Percentiles rank a stretch among this genome's conserved stretches.
Evolutionary conservation across 53 echinoderm and acorn worm genomes (phyloP).

Genomic region (Antedon mediterranea): DNA sequence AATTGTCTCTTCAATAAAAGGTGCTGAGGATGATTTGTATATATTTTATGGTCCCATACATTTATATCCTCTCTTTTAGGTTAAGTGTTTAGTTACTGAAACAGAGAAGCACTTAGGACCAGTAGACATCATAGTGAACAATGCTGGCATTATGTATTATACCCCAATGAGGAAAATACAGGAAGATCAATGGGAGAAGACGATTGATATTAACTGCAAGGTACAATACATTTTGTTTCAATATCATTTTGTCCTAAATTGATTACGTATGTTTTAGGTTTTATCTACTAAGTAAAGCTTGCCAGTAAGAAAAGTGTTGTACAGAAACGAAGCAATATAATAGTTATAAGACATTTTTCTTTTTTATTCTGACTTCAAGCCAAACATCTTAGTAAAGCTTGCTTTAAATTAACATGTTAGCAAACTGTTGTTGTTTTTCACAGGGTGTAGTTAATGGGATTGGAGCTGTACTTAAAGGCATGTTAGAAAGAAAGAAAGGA

Average conservation of each 20-base stretch:
- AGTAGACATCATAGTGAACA: constrained; percentile 60
- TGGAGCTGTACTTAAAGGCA: constrained; percentile 60
- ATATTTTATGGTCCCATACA: neutral
- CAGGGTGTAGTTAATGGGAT: constrained; percentile 71
- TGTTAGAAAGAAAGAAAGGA: constrained; percentile 60
- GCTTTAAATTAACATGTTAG: too few species aligned
- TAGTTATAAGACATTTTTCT: too few species aligned
- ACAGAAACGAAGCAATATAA: too few species aligned
- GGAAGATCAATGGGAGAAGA: constrained; percentile 69
- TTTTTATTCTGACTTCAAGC: too few species aligned
- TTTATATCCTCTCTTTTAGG: constrained; percentile 9
- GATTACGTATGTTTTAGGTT: too few species aligned
- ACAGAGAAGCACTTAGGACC: constrained; percentile 53
- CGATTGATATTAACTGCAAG: constrained; percentile 74
- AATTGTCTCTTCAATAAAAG: too few species aligned
- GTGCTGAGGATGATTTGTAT: too few species aligned
- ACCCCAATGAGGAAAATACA: constrained; percentile 51
- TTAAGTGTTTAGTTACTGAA: constrained; percentile 49
- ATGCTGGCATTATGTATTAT: constrained; percentile 51
- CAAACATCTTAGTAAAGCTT: too few species aligned
- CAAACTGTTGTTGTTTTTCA: too few species aligned
- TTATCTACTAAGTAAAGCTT: too few species aligned
- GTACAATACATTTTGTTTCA: constrained; percentile 6
- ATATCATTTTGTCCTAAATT: too few species aligned
- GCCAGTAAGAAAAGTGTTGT: too few species aligned